Evolutionary conservation across 2,797 vertebrate genomes (phyloP).

Genomic region (Mormyrus hasselquistii): DNA sequence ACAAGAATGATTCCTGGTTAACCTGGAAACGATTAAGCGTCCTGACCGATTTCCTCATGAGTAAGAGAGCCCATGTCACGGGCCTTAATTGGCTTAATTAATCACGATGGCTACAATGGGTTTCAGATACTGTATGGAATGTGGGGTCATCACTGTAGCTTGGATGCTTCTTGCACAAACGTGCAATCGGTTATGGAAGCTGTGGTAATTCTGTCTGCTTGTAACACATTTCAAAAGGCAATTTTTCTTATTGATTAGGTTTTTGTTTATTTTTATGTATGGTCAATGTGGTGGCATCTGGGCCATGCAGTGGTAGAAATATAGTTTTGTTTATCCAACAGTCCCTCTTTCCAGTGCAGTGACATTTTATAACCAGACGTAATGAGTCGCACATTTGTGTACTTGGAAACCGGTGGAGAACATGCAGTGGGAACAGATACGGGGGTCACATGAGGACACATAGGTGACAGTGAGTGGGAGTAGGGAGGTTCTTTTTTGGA

Average conservation of each 20-base stretch:
- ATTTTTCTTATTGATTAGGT: neutral
- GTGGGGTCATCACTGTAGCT: neutral
- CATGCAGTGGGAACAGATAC: neutral
- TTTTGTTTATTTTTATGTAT: slow-evolving; percentile 31
- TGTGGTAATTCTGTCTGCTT: neutral
- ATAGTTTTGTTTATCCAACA: slow-evolving; percentile 40
- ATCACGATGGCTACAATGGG: slow-evolving; percentile 38
- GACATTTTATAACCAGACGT: slow-evolving; percentile 31
- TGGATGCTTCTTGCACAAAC: neutral
- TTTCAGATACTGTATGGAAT: slow-evolving; percentile 28
- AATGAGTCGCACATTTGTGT: slow-evolving; percentile 35
- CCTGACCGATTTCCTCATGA: slow-evolving; percentile 40
- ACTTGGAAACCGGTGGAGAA: neutral
- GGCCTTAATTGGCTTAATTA: slow-evolving; percentile 42
- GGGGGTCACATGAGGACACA: slow-evolving; percentile 44
- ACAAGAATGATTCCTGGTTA: slow-evolving; percentile 35
- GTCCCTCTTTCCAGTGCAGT: slow-evolving; percentile 25
- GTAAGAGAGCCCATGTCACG: slow-evolving; percentile 45
- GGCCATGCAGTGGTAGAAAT: slow-evolving; percentile 22
- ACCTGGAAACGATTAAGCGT: slow-evolving; percentile 47
- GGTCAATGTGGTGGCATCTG: slow-evolving; percentile 39
- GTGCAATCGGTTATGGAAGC: neutral
- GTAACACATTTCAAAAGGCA: neutral
- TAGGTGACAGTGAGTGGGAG: slow-evolving; percentile 27
- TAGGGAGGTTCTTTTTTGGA: neutral